A percentile compares a stretch with the other conserved stretches of the same genome.
Evolutionary conservation across 2,888 invertebrate species (phyloP).

Genomic region (Leptopilina syphax): DNA sequence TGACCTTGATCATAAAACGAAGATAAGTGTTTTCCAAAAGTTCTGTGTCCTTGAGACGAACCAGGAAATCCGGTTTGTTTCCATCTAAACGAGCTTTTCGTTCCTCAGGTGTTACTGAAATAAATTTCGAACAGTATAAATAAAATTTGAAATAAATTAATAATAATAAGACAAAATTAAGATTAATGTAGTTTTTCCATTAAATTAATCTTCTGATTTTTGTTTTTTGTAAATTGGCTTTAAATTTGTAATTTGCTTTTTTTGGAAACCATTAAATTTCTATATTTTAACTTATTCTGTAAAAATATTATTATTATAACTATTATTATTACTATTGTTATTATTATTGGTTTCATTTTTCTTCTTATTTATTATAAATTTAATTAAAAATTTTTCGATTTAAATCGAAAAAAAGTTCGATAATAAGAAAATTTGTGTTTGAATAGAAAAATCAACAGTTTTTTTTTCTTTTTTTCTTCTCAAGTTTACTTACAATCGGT

Average conservation of each 20-base stretch:
- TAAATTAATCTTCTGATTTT: not conserved
- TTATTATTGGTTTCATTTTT: too few relatives aligned
- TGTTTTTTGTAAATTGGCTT: not conserved
- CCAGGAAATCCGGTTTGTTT: conserved; percentile 90
- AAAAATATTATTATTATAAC: too few relatives aligned
- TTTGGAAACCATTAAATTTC: too few relatives aligned
- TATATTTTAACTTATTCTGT: too few relatives aligned
- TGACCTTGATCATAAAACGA: conserved; percentile 92
- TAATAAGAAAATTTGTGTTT: too few relatives aligned
- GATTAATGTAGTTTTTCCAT: too few relatives aligned
- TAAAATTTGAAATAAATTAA: conserved; percentile 35
- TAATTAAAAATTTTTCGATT: too few relatives aligned
- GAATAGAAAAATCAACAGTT: too few relatives aligned
- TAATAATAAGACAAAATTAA: conserved; percentile 4
- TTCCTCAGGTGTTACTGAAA: conserved; percentile 84
- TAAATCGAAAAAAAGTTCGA: too few relatives aligned
- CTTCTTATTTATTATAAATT: too few relatives aligned
- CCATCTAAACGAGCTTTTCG: conserved; percentile 83
- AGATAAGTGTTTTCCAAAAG: conserved; percentile 91
- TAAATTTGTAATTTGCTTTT: too few relatives aligned
- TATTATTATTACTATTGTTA: too few relatives aligned
- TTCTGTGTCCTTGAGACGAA: conserved; percentile 92
- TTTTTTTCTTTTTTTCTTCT: not conserved
- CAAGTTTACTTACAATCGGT: conserved; percentile 84
- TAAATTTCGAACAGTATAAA: conserved; percentile 50